A percentile compares a stretch with the other conserved stretches of the same genome.
Conservation (phyloP, 2,113 vertebrate genomes). For the Chionodraco myersi region DNA sequence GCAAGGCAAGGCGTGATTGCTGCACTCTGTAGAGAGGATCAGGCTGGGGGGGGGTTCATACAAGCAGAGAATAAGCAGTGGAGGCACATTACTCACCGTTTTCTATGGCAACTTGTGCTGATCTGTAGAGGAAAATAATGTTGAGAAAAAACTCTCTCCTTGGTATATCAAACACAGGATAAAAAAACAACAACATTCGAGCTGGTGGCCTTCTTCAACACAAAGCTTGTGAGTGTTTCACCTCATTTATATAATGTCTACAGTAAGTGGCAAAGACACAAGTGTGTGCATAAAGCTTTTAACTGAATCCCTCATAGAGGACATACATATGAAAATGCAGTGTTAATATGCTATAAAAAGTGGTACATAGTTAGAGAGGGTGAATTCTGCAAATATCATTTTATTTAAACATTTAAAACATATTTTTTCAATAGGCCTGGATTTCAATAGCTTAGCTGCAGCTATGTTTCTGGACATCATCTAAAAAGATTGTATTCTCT, state of each 20-base stretch:
- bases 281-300: no score
- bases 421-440: neutral
- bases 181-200: no score
- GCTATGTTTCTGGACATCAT: neutral
- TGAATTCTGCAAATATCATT: neutral
- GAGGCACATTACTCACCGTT: conserved; percentile 48
- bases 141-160: neutral
- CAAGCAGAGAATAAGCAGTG: conserved; percentile 44
- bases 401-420: neutral
- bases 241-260: no score
- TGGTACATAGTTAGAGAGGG: neutral
- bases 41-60: conserved; percentile 65
- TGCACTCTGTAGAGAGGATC: conserved; percentile 65
- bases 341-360: neutral
- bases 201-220: no score
- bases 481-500: neutral
- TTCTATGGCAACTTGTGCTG: conserved; percentile 31
- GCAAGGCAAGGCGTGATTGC: conserved; percentile 77
- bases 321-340: conserved; percentile 15
- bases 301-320: neutral
- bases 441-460: neutral
- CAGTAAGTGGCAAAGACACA: no score
- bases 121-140: neutral
- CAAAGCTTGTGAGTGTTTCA: no score
- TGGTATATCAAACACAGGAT: neutral